phyloP scores from a whole-genome alignment of 2,797 vertebrate genomes.

The Eospalax fontanierii region DNA sequence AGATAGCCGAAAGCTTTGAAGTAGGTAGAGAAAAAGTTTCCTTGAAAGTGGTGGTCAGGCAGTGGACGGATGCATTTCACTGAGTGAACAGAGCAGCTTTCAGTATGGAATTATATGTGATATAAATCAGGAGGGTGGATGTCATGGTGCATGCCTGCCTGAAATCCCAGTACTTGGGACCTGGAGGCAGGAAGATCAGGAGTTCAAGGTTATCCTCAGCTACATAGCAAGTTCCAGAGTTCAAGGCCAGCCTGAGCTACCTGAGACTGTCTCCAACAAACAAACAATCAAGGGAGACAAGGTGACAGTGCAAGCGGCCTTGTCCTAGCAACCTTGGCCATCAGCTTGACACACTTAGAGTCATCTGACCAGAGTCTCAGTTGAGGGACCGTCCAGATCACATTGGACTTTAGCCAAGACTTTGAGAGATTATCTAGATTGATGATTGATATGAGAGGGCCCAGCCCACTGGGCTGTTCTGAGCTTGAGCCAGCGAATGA shows the following conservation, averaged over 20 bases:
- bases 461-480: neutral
- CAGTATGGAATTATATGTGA: neutral
- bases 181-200: neutral
- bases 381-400: neutral
- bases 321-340: neutral
- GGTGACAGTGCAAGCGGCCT: fast-evolving
- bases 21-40: neutral
- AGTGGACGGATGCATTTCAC: neutral
- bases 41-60: neutral
- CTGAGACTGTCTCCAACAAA: neutral
- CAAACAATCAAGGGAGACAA: neutral
- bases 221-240: neutral
- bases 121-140: neutral
- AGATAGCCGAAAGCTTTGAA: neutral
- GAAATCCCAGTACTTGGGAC: neutral
- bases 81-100: neutral
- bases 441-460: neutral
- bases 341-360: neutral
- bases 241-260: neutral
- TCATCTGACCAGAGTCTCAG: neutral
- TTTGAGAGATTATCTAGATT: neutral
- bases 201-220: neutral
- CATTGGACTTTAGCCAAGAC: neutral
- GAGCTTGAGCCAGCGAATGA: neutral
- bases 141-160: neutral